These are phyloP conservation scores for Schizopygopsis pylzovi DNA, from an alignment of 2,797 vertebrate species.

Conservation along the genomic window DNA sequence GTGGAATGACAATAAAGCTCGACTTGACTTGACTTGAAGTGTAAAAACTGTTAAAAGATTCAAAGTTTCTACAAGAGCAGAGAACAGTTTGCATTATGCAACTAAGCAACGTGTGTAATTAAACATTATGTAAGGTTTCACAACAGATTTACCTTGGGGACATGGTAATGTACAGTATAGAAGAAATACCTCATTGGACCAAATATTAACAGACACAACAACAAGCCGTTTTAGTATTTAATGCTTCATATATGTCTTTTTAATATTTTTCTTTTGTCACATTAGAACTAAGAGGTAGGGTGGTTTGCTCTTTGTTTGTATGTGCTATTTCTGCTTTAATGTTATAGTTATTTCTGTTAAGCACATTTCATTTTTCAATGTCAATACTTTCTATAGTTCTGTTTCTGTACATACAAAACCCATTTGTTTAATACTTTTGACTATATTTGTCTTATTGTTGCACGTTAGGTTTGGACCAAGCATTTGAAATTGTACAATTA, in stretches of 20 bases:
- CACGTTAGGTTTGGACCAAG: neutral
- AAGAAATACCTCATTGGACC: neutral
- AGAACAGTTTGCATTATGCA: neutral
- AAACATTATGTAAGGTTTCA: neutral
- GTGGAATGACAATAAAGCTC: too few relatives aligned
- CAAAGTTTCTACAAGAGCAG: neutral
- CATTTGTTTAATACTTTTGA: neutral
- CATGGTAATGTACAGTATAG: neutral
- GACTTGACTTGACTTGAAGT: too few relatives aligned
- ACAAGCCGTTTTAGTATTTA: neutral
- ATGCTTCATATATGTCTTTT: neutral
- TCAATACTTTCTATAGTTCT: neutral
- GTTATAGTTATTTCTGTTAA: neutral
- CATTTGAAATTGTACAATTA: neutral
- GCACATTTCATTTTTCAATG: neutral
- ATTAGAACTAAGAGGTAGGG: neutral
- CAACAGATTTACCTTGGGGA: too few relatives aligned
- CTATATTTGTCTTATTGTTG: neutral
- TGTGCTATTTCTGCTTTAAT: neutral
- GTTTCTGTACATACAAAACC: neutral
- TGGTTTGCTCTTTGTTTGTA: neutral
- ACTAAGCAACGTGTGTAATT: neutral
- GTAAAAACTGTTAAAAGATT: neutral
- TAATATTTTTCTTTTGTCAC: neutral
- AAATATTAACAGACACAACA: neutral